These are phyloP conservation scores for Hyles lineata DNA, from an alignment of 2,888 invertebrate genomes.

Conservation along the genomic window DNA sequence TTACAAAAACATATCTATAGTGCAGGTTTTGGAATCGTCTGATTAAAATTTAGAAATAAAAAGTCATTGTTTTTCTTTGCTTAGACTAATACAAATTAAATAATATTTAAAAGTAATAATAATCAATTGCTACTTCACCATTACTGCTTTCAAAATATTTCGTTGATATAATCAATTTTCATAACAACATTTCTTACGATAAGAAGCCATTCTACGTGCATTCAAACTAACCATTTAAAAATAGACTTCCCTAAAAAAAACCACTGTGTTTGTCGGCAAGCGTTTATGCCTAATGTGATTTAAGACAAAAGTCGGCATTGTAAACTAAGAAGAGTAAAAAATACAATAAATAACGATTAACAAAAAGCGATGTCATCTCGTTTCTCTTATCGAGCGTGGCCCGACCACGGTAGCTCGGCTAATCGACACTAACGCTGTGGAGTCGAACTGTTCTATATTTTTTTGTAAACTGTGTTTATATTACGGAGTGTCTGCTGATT, in stretches of 20 bases:
- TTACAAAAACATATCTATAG: too few relatives aligned
- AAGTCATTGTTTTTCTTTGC: too few relatives aligned
- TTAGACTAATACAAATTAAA: too few relatives aligned
- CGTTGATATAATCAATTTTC: not conserved
- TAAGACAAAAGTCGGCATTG: constrained; percentile 71
- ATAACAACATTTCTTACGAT: not conserved
- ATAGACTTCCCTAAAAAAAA: constrained; percentile 10
- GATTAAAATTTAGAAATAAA: too few relatives aligned
- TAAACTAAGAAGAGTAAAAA: constrained; percentile 67
- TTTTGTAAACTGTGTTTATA: not conserved
- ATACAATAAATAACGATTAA: constrained; percentile 81
- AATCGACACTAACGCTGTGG: constrained; percentile 57
- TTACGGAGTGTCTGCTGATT: too few relatives aligned
- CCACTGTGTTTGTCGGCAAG: not conserved
- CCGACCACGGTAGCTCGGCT: constrained; percentile 65
- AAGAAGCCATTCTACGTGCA: not conserved
- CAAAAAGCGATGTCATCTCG: constrained; percentile 83
- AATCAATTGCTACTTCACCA: too few relatives aligned
- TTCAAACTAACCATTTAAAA: constrained; percentile 5
- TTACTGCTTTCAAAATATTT: too few relatives aligned
- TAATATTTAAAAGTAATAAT: too few relatives aligned
- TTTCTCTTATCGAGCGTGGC: constrained; percentile 70
- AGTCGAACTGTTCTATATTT: constrained; percentile 45
- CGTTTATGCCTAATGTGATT: constrained; percentile 64
- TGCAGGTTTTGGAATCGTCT: too few relatives aligned